These are phyloP conservation scores for Heliocidaris erythrogramma DNA, from an alignment of 35 echinoderm and acorn worm genomes.

Conservation along the genomic window DNA sequence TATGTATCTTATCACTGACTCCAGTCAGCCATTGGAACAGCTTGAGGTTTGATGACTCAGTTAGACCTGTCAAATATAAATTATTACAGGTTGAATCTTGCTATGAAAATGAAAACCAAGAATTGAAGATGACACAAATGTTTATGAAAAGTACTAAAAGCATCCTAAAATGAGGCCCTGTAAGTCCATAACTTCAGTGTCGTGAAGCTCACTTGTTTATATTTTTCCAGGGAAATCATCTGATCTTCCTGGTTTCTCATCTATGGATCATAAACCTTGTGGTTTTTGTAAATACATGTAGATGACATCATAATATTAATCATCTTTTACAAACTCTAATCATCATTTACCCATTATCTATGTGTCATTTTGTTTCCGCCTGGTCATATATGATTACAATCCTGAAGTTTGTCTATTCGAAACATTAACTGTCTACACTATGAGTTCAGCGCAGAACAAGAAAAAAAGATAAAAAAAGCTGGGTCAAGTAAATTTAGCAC, in stretches of 20 bases:
- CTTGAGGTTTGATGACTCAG: not conserved
- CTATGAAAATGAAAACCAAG: not conserved
- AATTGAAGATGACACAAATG: slow-evolving; percentile 2
- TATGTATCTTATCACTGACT: not conserved
- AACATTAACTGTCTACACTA: not conserved
- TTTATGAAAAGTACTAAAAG: not conserved
- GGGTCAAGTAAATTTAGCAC: not conserved
- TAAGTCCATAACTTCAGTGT: not conserved
- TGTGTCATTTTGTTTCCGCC: not conserved
- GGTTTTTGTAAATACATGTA: not conserved
- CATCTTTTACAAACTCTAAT: not conserved
- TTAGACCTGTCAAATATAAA: not conserved
- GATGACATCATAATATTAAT: not conserved
- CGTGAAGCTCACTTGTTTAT: not conserved
- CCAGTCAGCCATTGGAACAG: not conserved
- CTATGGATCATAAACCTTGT: not conserved
- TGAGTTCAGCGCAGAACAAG: not conserved
- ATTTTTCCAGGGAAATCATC: too few species aligned
- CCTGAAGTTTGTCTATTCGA: not conserved
- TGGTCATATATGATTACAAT: not conserved
- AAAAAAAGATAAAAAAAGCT: too few species aligned
- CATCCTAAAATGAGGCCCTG: not conserved
- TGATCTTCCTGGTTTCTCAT: not conserved
- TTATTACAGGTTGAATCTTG: not conserved
- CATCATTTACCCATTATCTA: not conserved